These are phyloP conservation scores for Creontiades dilutus DNA, from an alignment of 2,888 invertebrate genomes.

Conservation along the genomic window DNA sequence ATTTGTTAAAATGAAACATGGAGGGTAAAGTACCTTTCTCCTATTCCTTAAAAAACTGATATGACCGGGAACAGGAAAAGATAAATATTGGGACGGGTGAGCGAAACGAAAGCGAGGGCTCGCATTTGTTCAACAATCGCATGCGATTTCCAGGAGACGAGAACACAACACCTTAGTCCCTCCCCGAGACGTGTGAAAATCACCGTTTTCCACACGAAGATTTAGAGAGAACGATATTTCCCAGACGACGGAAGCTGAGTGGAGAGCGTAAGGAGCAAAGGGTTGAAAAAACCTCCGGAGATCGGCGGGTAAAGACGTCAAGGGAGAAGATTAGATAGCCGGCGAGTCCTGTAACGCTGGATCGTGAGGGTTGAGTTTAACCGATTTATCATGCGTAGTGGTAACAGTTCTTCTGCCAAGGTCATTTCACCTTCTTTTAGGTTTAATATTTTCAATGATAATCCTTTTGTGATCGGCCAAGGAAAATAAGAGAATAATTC, in stretches of 20 bases:
- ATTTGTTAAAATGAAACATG: no score
- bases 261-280: not conserved
- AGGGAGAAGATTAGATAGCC: not conserved
- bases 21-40: no score
- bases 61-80: not conserved
- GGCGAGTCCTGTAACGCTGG: no score
- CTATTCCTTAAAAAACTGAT: no score
- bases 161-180: not conserved
- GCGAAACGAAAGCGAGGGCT: conserved; percentile 2
- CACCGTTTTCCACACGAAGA: conserved; percentile 8
- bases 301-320: conserved; percentile 1
- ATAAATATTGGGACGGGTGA: not conserved
- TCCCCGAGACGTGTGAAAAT: conserved; percentile 42
- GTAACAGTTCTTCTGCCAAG: no score
- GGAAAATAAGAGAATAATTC: no score
- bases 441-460: no score
- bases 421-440: no score
- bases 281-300: not conserved
- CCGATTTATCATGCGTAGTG: no score
- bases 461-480: no score
- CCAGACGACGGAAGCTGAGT: not conserved
- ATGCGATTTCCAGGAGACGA: conserved; percentile 10
- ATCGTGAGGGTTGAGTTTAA: no score
- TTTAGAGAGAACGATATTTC: conserved; percentile 28
- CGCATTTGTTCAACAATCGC: conserved; percentile 51